Conservation (phyloP, 2,888 invertebrate genomes). For the Lymantria dispar region DNA sequence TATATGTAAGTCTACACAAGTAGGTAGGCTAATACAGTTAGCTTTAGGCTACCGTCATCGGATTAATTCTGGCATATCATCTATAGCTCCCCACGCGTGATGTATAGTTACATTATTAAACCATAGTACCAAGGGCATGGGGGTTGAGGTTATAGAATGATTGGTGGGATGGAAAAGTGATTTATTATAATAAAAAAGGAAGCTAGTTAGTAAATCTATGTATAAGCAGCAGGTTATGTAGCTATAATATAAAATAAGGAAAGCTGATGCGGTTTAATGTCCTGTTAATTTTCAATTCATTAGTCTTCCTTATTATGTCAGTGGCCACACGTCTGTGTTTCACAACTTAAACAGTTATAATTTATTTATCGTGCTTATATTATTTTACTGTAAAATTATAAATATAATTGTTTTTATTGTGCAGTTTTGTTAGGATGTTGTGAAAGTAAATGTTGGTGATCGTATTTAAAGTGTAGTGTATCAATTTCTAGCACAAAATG, state of each 20-base stretch:
- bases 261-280: not conserved
- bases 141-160: too few species aligned
- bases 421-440: slow-evolving; percentile 16
- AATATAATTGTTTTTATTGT: not conserved
- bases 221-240: too few species aligned
- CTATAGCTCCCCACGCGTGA: too few species aligned
- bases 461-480: slow-evolving; percentile 9
- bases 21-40: too few species aligned
- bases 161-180: too few species aligned
- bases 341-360: not conserved
- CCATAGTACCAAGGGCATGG: too few species aligned
- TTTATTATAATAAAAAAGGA: too few species aligned
- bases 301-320: slow-evolving; percentile 48
- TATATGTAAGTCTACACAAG: too few species aligned
- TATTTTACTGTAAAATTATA: not conserved
- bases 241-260: not conserved
- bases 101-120: too few species aligned
- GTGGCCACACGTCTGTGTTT: slow-evolving; percentile 16
- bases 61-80: too few species aligned
- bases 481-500: slow-evolving; percentile 17
- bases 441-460: slow-evolving; percentile 22
- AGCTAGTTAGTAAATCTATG: too few species aligned
- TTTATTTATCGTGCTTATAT: not conserved
- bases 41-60: too few species aligned
- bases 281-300: slow-evolving; percentile 18